phyloP scores from a whole-genome alignment of 2,113 vertebrate species.

The Syngnathus scovelli region DNA sequence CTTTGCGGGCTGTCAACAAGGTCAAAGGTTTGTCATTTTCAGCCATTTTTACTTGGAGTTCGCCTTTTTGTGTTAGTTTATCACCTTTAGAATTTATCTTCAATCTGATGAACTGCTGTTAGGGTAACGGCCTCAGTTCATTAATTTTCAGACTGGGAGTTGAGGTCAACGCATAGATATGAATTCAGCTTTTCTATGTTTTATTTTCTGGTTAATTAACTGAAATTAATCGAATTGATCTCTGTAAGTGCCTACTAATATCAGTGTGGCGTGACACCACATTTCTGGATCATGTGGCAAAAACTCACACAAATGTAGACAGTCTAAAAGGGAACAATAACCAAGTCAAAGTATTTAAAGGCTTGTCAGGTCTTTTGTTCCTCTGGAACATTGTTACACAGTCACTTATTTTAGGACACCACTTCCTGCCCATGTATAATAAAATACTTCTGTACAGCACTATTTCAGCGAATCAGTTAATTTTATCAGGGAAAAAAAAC shows the following conservation, averaged over 20 bases:
- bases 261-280: neutral
- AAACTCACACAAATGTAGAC: slow-evolving; percentile 10
- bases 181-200: neutral
- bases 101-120: neutral
- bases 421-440: neutral
- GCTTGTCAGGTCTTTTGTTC: slow-evolving; percentile 26
- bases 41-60: neutral
- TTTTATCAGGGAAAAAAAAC: no score
- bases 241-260: neutral
- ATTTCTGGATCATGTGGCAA: neutral
- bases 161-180: neutral
- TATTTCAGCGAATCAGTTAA: neutral
- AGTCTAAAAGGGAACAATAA: slow-evolving; percentile 18
- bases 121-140: neutral
- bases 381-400: slow-evolving; percentile 5
- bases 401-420: neutral
- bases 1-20: neutral
- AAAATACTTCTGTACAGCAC: neutral
- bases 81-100: neutral
- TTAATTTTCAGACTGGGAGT: neutral
- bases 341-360: slow-evolving; percentile 35
- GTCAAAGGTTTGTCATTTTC: neutral
- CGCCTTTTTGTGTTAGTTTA: neutral
- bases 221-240: neutral
- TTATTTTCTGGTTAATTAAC: neutral